Evolutionary conservation across 2,797 vertebrate genomes (phyloP).

Genomic region (Rhinoraja longicauda): DNA sequence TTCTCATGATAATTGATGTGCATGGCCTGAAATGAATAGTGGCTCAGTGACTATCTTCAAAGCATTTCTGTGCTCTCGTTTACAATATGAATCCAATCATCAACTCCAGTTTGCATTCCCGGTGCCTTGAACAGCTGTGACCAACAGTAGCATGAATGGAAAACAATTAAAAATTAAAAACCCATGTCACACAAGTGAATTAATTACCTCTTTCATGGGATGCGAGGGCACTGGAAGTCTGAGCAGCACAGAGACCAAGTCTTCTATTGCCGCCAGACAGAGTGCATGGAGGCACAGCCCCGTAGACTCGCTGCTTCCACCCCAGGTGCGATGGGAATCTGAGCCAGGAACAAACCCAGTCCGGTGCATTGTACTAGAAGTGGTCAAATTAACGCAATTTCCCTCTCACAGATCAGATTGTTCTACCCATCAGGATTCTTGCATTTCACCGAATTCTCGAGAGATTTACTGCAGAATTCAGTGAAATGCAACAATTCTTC

Average conservation of each 20-base stretch:
- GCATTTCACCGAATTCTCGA: neutral
- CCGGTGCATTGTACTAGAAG: neutral
- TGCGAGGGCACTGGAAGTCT: neutral
- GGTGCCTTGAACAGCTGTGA: slow-evolving; percentile 1
- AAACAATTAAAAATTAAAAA: slow-evolving; percentile 29
- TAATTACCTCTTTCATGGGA: neutral
- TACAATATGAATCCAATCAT: neutral
- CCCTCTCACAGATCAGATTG: neutral
- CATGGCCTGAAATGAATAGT: neutral
- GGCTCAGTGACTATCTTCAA: neutral
- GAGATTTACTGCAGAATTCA: neutral
- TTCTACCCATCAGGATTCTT: neutral
- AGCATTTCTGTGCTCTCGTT: neutral
- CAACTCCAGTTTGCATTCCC: neutral
- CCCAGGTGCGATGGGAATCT: too few relatives aligned
- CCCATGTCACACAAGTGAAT: neutral
- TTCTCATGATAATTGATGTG: neutral
- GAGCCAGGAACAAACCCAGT: too few relatives aligned
- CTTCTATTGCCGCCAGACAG: neutral
- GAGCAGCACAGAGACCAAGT: neutral
- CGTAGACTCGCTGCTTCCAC: too few relatives aligned
- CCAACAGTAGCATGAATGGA: neutral
- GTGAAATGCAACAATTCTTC: neutral
- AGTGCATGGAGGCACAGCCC: too few relatives aligned
- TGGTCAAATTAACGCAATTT: neutral